A percentile compares a stretch with the other conserved stretches of the same genome.
Conservation (phyloP, 2,888 invertebrate genomes). For the Habrosyne pyritoides region DNA sequence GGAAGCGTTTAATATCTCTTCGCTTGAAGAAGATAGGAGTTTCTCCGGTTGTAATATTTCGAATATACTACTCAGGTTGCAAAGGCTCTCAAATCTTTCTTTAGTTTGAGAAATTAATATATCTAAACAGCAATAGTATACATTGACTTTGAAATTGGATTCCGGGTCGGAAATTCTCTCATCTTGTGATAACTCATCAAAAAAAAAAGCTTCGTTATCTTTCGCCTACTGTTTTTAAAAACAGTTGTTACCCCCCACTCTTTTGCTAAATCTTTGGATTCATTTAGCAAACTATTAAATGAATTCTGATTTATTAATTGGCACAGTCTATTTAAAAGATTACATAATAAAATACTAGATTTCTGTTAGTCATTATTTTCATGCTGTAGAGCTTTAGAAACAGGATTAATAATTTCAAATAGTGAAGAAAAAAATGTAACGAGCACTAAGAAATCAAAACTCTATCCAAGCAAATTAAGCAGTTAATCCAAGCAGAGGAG, state of each 20-base stretch:
- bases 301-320: conserved; percentile 30
- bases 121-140: too few species aligned
- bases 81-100: too few species aligned
- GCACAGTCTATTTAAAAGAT: too few species aligned
- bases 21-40: conserved; percentile 29
- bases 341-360: conserved; percentile 29
- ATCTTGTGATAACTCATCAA: too few species aligned
- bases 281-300: conserved; percentile 27
- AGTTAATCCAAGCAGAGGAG: too few species aligned
- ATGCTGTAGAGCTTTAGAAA: conserved; percentile 38
- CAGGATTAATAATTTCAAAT: conserved; percentile 41
- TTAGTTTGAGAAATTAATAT: too few species aligned
- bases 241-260: conserved; percentile 8
- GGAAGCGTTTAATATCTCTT: conserved; percentile 12
- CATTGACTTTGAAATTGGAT: too few species aligned
- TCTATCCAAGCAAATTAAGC: too few species aligned
- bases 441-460: too few species aligned
- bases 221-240: conserved; percentile 21
- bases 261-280: conserved; percentile 17
- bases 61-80: too few species aligned
- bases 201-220: conserved; percentile 19
- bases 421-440: conserved; percentile 41
- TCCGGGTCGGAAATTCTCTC: too few species aligned
- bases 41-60: too few species aligned
- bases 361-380: conserved; percentile 33